Evolutionary conservation across 2,888 invertebrate genomes (phyloP), one percentile per base, ranked within the genome.

Genomic region (Pachycephus smyrnensis): DNA sequence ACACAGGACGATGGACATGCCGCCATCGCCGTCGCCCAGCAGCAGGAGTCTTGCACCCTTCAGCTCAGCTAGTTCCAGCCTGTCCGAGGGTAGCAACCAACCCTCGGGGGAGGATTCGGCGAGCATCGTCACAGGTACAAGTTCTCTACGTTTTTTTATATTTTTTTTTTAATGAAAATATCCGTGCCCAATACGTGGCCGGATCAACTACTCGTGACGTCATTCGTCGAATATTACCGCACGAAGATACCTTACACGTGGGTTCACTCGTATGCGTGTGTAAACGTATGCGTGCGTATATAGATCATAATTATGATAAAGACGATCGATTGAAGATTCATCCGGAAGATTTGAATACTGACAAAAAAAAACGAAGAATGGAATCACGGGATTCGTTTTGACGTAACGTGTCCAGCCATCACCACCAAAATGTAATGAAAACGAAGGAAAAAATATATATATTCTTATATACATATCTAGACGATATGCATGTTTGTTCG

Each of bases 1-100:
- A 84, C 91, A 90, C 82, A 86, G 92, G 93, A 79, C 92, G 91
- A 85, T 92, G 93, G 91, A 93, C 92, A 91, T 93, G 92, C 94
- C 96, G 87, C 96, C 96, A 83, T 96, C 96, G 87, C 97, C 97
- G 78, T 97, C 97, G 93, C 97, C 97, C 88, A 96, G 97, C 89
- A 96, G 96, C 92, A 94, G 97, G 85, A 95, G 95, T 89, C 93
- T 94, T 86, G 94, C 94, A 84, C 96, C 96, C 86, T 97, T 97
- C 94, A 97, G 97, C 92, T 97, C 97, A 82, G 97, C 97, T 83
- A 97, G 97, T 88, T 97, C 97, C 89, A 97, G 97, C 92, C 94
- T 97, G 89, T 96, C 96, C 89, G 96, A 96, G 88, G 93, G 94
- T 86, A 94, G 94, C 88, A 91, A 91, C 87, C 91, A 91, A 85